Percentiles rank a stretch among this genome's conserved stretches.
These are phyloP conservation scores for Prionailurus viverrinus DNA, from an alignment of 2,113 vertebrate genomes.

Conservation along the genomic window DNA sequence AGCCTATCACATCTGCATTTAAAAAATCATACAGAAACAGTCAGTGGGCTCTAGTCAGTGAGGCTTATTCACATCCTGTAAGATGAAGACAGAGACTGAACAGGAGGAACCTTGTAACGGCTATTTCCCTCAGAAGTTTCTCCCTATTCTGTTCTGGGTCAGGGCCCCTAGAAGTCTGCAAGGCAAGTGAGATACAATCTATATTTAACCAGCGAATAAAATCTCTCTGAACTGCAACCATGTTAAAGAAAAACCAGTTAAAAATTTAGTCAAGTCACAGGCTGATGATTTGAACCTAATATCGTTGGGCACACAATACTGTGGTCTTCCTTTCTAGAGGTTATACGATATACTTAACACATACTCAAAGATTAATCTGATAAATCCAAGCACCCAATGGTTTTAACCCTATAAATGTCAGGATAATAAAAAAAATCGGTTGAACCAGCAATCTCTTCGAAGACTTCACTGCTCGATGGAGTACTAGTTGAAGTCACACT, in stretches of 20 bases:
- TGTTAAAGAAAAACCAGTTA: constrained; percentile 3
- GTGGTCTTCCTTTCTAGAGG: neutral
- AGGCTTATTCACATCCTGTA: neutral
- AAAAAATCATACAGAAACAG: neutral
- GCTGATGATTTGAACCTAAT: constrained; percentile 31
- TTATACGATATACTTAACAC: neutral
- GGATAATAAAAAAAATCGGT: neutral
- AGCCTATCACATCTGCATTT: neutral
- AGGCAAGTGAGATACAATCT: neutral
- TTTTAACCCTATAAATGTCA: constrained; percentile 17
- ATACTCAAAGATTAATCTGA: constrained; percentile 17
- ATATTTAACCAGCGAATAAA: constrained; percentile 55
- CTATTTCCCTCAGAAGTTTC: neutral
- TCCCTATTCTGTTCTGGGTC: constrained; percentile 15
- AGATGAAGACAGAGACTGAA: neutral
- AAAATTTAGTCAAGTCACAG: constrained; percentile 36
- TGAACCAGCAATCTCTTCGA: neutral
- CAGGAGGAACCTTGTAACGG: neutral
- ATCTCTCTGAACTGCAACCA: constrained; percentile 24
- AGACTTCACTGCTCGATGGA: neutral
- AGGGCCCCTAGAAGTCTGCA: neutral
- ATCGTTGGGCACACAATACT: neutral
- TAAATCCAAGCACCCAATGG: neutral
- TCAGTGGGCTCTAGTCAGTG: neutral
- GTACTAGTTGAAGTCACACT: neutral